Evolutionary conservation across 1,140 invertebrate genomes (phyloP), one percentile per base, ranked within the genome.

Genomic region (Babylonia areolata): DNA sequence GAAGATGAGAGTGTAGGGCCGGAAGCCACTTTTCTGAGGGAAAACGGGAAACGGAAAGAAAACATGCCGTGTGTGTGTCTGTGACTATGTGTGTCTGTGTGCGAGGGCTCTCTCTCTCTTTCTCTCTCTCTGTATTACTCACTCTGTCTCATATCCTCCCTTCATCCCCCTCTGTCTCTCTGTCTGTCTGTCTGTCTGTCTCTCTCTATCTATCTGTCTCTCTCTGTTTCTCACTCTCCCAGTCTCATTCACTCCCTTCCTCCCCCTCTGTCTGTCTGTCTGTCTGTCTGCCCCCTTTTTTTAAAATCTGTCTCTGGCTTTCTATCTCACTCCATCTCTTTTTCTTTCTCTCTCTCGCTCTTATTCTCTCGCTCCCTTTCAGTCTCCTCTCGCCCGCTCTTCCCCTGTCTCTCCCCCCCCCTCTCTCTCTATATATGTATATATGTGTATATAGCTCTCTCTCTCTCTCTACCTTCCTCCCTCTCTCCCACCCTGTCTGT

Each of bases 121-220:
- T 73, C 31, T 35, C 71, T 73, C 71, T 35, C 71, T 73, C 31
- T 35, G 1, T 73, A n/a, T 73, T 31, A 35, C 31, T 73, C 71
- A 15, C 31, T 73, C 71, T 73, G 3, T 73, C 71, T 73, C 71
- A 35, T 31, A 23, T 31, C 28, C 64, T 69, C 64, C 28, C 64
- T 69, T 23, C 5, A 23, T 11, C 64, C 3, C 31, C 3, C 71
- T 73, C 71, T 73, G 31, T 73, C 71, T 73, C 28, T 73, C 71
- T 73, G 9, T 73, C 71, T 73, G 31, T 73, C 71, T 73, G 9
- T 73, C 71, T 73, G 31, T 33, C 71, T 73, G 9, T 73, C 71
- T 73, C 28, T 73, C 71, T 73, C 71, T 73, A 3, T 73, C 28
- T 73, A 2, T 69, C 5, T 69, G 20, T 73, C 71, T 35, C 71